These are phyloP conservation scores for Chouioia cunea DNA, from an alignment of 2,888 invertebrate species.

Conservation along the genomic window DNA sequence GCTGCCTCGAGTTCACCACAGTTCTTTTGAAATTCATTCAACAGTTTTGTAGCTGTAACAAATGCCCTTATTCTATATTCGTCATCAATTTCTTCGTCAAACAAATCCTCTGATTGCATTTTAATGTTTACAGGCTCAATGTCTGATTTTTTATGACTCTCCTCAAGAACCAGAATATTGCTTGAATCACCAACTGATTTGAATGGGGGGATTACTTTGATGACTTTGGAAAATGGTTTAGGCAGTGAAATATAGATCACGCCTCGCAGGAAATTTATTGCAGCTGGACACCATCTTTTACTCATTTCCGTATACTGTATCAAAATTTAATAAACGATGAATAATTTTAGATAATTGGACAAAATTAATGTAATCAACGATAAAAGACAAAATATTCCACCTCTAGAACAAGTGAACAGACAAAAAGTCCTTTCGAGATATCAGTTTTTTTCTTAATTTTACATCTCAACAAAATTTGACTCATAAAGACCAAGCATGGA, in stretches of 20 bases:
- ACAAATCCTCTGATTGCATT: conserved; percentile 74
- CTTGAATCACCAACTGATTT: conserved; percentile 71
- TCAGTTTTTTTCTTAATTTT: conserved; percentile 76
- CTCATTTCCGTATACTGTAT: conserved; percentile 81
- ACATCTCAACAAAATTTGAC: conserved; percentile 80
- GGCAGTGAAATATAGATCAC: conserved; percentile 80
- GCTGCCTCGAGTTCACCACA: conserved; percentile 59
- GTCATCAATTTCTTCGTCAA: conserved; percentile 70
- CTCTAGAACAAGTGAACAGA: conserved; percentile 81
- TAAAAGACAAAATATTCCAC: conserved; percentile 64
- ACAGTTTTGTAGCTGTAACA: conserved; percentile 71
- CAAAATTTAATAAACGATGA: conserved; percentile 33
- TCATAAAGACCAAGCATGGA: conserved; percentile 79
- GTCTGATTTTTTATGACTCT: conserved; percentile 66
- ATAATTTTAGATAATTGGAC: conserved; percentile 35
- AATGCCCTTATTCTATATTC: conserved; percentile 77
- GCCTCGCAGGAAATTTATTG: conserved; percentile 83
- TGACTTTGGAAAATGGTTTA: conserved; percentile 72
- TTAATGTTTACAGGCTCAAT: conserved; percentile 60
- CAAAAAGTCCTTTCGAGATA: conserved; percentile 82
- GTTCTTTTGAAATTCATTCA: conserved; percentile 71
- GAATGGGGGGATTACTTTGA: conserved; percentile 80
- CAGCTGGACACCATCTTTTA: conserved; percentile 85
- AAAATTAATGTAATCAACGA: neutral
- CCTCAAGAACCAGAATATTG: conserved; percentile 73